These are phyloP conservation scores for Apostichopus leukothele DNA, from an alignment of 53 echinoderm and acorn worm genomes.

Conservation along the genomic window DNA sequence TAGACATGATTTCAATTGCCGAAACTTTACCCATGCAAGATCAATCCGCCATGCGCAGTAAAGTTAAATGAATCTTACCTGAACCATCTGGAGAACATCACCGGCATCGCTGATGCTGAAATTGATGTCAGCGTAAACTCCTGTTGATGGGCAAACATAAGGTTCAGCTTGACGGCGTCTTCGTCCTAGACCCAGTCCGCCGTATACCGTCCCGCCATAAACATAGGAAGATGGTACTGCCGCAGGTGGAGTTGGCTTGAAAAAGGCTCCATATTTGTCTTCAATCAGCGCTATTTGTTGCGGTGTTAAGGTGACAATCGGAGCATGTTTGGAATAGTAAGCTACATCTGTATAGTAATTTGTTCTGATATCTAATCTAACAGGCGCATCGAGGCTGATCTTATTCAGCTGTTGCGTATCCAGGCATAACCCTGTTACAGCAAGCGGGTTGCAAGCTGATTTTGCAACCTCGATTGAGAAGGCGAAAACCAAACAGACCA, in stretches of 20 bases:
- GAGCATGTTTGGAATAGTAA: neutral
- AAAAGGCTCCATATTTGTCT: neutral
- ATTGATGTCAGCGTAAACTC: neutral
- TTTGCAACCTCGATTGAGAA: neutral
- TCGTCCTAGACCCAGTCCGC: neutral
- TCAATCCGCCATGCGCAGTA: too few species aligned
- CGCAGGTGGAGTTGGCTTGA: neutral
- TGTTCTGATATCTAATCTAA: neutral
- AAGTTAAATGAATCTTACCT: neutral
- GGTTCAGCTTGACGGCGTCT: neutral
- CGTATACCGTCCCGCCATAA: neutral
- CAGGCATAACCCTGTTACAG: neutral
- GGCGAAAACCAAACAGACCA: neutral
- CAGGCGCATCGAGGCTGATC: neutral
- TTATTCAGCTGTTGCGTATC: neutral
- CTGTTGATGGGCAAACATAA: conserved; percentile 4
- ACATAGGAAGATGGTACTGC: neutral
- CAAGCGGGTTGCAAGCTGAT: neutral
- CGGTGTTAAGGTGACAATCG: neutral
- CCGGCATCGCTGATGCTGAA: neutral
- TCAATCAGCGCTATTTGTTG: neutral
- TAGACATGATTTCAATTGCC: too few species aligned
- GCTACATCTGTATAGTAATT: neutral
- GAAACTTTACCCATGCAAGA: too few species aligned
- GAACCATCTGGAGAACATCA: conserved; percentile 21